Conservation (phyloP, 1,140 invertebrate genomes). For the Paraescarpia echinospica region DNA sequence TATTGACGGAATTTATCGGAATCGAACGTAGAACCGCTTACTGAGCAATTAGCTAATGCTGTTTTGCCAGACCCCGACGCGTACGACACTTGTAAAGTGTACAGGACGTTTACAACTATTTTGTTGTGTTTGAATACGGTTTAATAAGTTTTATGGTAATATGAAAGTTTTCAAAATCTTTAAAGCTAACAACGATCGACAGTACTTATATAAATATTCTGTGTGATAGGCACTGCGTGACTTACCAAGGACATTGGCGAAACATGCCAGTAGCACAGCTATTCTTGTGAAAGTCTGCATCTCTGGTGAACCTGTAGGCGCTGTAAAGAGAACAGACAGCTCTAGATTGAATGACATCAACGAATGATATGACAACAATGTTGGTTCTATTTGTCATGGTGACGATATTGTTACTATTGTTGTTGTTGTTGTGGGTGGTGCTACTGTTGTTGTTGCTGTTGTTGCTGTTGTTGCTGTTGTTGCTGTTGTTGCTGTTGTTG, state of each 20-base stretch:
- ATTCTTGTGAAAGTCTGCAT: background rate
- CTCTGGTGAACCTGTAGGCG: background rate
- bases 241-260: background rate
- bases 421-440: background rate
- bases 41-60: too few species aligned
- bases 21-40: too few species aligned
- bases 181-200: too few species aligned
- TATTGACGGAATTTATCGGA: too few species aligned
- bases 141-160: too few species aligned
- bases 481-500: slow-evolving; percentile 14
- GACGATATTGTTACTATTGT: background rate
- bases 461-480: slow-evolving; percentile 11
- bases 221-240: background rate
- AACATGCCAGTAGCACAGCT: background rate
- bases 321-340: background rate
- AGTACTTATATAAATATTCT: too few species aligned
- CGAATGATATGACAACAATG: background rate
- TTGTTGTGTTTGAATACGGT: too few species aligned
- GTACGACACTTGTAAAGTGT: too few species aligned
- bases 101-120: too few species aligned
- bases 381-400: background rate
- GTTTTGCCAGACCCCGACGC: too few species aligned
- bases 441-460: slow-evolving; percentile 11
- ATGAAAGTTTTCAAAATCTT: too few species aligned
- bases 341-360: background rate